Percentiles rank a stretch among this genome's conserved stretches.
Evolutionary conservation across 2,888 invertebrate species (phyloP).

Genomic region (Macrosoma leucophasiata): DNA sequence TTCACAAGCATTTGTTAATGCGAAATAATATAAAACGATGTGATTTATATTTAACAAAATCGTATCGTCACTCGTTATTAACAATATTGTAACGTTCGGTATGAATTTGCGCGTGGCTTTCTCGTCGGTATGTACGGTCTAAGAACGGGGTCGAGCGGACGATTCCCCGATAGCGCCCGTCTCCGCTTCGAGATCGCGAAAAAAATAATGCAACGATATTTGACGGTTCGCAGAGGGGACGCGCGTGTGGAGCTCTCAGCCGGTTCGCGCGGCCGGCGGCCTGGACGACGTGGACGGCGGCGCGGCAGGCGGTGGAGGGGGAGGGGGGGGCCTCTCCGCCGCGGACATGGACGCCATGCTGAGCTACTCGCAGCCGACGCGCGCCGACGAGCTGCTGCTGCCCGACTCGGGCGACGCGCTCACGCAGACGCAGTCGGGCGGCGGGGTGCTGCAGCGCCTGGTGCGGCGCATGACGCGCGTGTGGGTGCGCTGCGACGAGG

Average conservation of each 20-base stretch:
- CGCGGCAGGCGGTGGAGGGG: slow-evolving; percentile 28
- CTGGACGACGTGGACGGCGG: slow-evolving; percentile 2
- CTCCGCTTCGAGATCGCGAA: too few species aligned
- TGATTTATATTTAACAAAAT: too few species aligned
- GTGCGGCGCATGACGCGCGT: slow-evolving; percentile 96
- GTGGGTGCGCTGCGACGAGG: slow-evolving; percentile 83
- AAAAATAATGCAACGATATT: neutral
- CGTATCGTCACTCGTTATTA: too few species aligned
- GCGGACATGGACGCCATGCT: slow-evolving; percentile 72
- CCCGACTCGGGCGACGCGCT: slow-evolving; percentile 57
- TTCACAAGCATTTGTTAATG: too few species aligned
- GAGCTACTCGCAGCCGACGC: slow-evolving; percentile 92
- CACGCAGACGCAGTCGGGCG: slow-evolving; percentile 28
- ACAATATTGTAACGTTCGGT: too few species aligned
- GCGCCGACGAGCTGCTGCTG: slow-evolving; percentile 87
- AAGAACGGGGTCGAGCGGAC: too few species aligned
- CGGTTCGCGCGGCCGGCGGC: slow-evolving; percentile 20
- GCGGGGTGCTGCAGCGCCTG: slow-evolving; percentile 78
- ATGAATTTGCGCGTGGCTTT: too few species aligned
- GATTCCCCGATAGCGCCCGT: too few species aligned
- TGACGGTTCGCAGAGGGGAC: slow-evolving; percentile 11
- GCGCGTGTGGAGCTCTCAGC: slow-evolving; percentile 35
- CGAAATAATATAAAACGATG: too few species aligned
- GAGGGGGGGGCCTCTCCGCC: slow-evolving; percentile 31
- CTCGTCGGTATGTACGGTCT: too few species aligned